Evolutionary conservation across 1,140 invertebrate species (phyloP).

Genomic region (Plectus sambesii): DNA sequence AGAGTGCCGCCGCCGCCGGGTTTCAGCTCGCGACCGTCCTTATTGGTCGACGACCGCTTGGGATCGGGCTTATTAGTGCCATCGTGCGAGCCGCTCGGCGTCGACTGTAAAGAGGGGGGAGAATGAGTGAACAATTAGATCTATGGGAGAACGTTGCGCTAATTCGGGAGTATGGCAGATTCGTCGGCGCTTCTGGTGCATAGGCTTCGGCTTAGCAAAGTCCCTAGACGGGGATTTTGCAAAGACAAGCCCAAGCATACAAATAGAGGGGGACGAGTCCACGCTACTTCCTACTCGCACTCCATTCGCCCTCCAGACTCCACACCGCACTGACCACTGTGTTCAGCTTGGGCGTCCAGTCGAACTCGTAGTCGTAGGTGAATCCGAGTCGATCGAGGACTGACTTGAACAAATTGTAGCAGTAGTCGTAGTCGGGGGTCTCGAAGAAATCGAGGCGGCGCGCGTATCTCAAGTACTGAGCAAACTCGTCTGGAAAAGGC

Average conservation of each 20-base stretch:
- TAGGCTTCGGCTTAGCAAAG: too few relatives aligned
- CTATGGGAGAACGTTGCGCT: too few relatives aligned
- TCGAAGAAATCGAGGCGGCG: constrained; percentile 96
- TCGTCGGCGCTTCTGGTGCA: too few relatives aligned
- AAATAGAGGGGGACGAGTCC: too few relatives aligned
- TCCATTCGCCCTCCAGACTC: constrained; percentile 1
- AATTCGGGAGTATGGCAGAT: too few relatives aligned
- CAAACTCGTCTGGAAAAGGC: constrained; percentile 57
- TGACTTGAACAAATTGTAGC: constrained; percentile 42
- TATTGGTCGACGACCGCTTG: constrained; percentile 25
- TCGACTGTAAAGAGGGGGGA: constrained; percentile 34
- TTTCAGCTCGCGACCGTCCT: constrained; percentile 27
- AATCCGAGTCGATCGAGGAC: constrained; percentile 39
- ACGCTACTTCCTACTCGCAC: too few relatives aligned
- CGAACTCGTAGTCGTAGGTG: constrained; percentile 45
- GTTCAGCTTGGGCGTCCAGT: constrained; percentile 44
- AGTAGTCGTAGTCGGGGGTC: constrained; percentile 96
- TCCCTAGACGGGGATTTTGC: too few relatives aligned
- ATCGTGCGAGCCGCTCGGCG: constrained; percentile 38
- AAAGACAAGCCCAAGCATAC: too few relatives aligned
- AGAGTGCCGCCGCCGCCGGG: constrained; percentile 3
- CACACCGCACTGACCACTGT: constrained; percentile 26
- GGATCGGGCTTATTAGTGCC: constrained; percentile 14
- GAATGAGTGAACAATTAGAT: too few relatives aligned
- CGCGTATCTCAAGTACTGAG: constrained; percentile 92